A percentile compares a stretch with the other conserved stretches of the same genome.
These are phyloP conservation scores for Eutrigla gurnardus DNA, from an alignment of 2,797 vertebrate genomes.

Conservation along the genomic window DNA sequence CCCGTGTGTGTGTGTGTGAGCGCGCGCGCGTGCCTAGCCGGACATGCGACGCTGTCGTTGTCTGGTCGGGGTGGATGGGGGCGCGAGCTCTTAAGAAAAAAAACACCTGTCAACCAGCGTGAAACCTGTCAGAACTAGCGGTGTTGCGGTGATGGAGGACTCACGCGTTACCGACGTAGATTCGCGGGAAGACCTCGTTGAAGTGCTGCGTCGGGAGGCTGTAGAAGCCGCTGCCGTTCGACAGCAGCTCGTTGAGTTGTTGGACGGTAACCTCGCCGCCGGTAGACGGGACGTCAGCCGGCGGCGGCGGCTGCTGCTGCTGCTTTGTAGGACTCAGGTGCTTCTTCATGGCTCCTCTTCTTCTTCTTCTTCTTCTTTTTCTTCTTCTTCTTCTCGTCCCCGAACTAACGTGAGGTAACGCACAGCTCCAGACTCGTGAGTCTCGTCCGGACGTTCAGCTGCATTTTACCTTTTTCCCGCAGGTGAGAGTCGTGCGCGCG, in stretches of 20 bases:
- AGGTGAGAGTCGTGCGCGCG: constrained; percentile 57
- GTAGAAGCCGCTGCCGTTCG: constrained; percentile 93
- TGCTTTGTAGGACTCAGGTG: constrained; percentile 82
- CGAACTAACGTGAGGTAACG: constrained; percentile 59
- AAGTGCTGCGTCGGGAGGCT: constrained; percentile 94
- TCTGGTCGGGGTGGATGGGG: constrained; percentile 22
- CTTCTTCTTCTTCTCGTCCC: not conserved
- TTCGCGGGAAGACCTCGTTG: constrained; percentile 94
- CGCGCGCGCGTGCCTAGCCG: not conserved
- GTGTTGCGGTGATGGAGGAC: constrained; percentile 64
- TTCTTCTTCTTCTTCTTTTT: not conserved
- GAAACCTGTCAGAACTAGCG: too few species aligned
- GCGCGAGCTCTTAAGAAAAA: constrained; percentile 3
- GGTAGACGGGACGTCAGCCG: constrained; percentile 70
- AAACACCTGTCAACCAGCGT: too few species aligned
- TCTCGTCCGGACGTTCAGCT: constrained; percentile 40
- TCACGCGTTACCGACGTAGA: constrained; percentile 98
- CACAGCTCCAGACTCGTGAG: constrained; percentile 27
- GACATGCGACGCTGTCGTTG: constrained; percentile 62
- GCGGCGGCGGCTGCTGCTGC: constrained; percentile 44
- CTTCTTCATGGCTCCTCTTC: constrained; percentile 82
- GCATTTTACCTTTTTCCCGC: constrained; percentile 59
- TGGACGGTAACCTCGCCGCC: constrained; percentile 88
- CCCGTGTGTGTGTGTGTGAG: constrained; percentile 20
- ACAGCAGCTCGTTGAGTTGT: constrained; percentile 93